Conservation (phyloP, 2,797 vertebrate species). For the Tarsius wallacei region DNA sequence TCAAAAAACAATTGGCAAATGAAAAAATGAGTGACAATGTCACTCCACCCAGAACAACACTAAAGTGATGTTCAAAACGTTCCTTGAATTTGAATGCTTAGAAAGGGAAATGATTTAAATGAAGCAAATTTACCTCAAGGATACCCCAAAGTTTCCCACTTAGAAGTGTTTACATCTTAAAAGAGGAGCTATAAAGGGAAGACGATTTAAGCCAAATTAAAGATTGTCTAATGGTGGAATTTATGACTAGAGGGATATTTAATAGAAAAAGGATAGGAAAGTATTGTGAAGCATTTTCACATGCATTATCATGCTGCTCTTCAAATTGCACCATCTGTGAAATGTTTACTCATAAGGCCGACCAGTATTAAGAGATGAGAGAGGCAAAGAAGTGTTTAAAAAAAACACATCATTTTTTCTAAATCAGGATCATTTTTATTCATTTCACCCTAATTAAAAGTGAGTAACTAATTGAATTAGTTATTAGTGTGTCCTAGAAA, state of each 20-base stretch:
- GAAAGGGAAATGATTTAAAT: conserved; percentile 25
- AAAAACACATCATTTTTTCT: neutral
- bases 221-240: neutral
- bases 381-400: neutral
- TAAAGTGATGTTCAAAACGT: neutral
- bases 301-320: conserved; percentile 34
- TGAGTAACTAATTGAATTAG: conserved; percentile 73
- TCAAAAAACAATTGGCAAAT: neutral
- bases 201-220: conserved; percentile 30
- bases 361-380: conserved; percentile 29
- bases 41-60: neutral
- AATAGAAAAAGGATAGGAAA: conserved; percentile 35
- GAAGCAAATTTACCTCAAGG: conserved; percentile 21
- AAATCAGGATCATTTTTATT: conserved; percentile 60
- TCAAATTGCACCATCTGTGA: conserved; percentile 50
- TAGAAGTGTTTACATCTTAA: conserved; percentile 9
- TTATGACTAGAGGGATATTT: conserved; percentile 35
- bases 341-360: conserved; percentile 33
- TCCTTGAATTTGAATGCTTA: conserved; percentile 7
- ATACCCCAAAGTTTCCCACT: neutral
- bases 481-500: conserved; percentile 66
- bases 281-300: conserved; percentile 42
- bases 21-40: neutral
- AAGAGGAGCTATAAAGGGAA: neutral
- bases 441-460: conserved; percentile 65